Conservation (phyloP, 2,797 vertebrate genomes). For the Cynopterus sphinx region DNA sequence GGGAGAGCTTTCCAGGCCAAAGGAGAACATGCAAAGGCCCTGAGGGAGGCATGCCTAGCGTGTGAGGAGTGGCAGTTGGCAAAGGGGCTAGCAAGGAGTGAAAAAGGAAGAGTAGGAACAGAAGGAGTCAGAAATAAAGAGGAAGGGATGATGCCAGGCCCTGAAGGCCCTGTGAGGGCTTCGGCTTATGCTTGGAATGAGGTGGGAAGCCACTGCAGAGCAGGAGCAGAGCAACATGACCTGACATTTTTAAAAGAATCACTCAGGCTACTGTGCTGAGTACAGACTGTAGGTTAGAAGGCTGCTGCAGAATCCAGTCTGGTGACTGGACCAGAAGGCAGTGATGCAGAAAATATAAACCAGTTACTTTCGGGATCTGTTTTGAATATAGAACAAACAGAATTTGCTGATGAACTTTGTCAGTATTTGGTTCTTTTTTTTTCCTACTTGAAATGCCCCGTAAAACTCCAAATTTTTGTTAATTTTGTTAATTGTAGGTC, state of each 20-base stretch:
- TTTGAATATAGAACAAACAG: not conserved
- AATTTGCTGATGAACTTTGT: not conserved
- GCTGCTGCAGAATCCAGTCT: not conserved
- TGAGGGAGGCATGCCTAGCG: not conserved
- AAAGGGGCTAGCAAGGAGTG: not conserved
- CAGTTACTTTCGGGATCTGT: not conserved
- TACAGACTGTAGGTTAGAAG: not conserved
- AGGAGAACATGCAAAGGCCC: not conserved
- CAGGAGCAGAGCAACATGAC: not conserved
- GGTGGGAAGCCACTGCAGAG: not conserved
- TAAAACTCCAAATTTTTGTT: not conserved
- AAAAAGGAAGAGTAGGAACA: not conserved
- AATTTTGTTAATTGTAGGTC: not conserved
- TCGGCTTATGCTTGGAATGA: not conserved
- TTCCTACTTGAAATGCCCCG: not conserved
- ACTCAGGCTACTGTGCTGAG: not conserved
- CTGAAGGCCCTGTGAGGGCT: not conserved
- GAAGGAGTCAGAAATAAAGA: not conserved
- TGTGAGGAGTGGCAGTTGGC: not conserved
- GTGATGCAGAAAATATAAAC: not conserved
- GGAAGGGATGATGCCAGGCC: not conserved
- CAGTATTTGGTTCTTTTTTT: not conserved
- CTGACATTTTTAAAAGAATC: not conserved
- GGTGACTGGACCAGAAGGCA: not conserved
- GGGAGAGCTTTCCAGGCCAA: not conserved